These are phyloP conservation scores for Callyntrura sp. DNA, from an alignment of 2,888 invertebrate species.

Conservation along the genomic window DNA sequence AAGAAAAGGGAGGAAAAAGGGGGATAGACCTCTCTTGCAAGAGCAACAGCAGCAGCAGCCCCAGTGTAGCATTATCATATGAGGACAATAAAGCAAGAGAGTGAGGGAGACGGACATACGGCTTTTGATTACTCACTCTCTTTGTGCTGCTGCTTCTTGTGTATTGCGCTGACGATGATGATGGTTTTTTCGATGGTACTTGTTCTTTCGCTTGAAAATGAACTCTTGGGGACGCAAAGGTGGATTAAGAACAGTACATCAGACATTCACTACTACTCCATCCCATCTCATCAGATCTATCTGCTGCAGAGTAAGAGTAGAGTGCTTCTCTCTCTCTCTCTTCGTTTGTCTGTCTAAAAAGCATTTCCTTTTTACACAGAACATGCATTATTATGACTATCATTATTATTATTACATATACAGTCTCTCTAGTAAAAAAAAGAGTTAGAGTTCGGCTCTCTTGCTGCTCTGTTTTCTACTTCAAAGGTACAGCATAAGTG, in stretches of 20 bases:
- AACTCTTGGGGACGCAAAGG: slow-evolving; percentile 65
- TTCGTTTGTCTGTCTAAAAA: background rate
- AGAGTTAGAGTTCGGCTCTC: background rate
- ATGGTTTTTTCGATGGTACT: slow-evolving; percentile 39
- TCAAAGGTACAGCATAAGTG: background rate
- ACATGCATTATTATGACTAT: slow-evolving; percentile 6
- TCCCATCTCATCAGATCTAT: too few species aligned
- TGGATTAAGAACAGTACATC: slow-evolving; percentile 39
- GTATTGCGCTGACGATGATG: slow-evolving; percentile 26
- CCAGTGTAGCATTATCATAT: background rate
- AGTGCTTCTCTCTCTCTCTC: slow-evolving; percentile 25
- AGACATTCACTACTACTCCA: slow-evolving; percentile 10
- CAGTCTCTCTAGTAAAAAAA: background rate
- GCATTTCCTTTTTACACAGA: slow-evolving; percentile 51
- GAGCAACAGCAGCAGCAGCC: background rate
- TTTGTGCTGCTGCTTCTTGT: slow-evolving; percentile 15
- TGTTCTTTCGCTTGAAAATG: slow-evolving; percentile 64
- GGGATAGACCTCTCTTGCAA: background rate
- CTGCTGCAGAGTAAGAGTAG: slow-evolving; percentile 10
- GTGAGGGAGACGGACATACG: slow-evolving; percentile 23
- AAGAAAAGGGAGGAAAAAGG: background rate
- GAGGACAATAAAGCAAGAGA: too few species aligned
- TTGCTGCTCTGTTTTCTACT: slow-evolving; percentile 45
- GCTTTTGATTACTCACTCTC: slow-evolving; percentile 53
- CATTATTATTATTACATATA: background rate